phyloP scores from a whole-genome alignment of 2,797 vertebrate genomes.

The Acridotheres tristis region DNA sequence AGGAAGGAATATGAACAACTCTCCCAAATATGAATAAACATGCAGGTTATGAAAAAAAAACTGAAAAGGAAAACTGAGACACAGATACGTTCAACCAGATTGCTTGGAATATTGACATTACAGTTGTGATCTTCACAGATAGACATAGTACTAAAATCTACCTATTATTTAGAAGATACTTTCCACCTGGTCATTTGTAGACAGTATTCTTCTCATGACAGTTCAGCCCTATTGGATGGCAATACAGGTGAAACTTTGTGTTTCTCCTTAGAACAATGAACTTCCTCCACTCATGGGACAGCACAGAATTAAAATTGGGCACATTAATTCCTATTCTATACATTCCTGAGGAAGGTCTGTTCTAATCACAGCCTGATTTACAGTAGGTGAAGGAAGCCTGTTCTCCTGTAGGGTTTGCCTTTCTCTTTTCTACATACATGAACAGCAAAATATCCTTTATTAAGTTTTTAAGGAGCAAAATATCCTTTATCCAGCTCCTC shows the following conservation, averaged over 20 bases:
- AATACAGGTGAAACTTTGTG: not conserved
- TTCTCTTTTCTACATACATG: not conserved
- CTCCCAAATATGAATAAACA: not conserved
- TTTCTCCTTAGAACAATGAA: not conserved
- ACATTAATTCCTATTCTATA: not conserved
- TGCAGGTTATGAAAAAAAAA: not conserved
- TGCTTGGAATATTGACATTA: not conserved
- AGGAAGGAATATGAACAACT: not conserved
- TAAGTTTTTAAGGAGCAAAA: not conserved
- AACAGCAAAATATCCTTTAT: not conserved
- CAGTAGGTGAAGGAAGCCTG: not conserved
- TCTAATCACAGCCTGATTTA: not conserved
- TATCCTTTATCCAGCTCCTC: not conserved
- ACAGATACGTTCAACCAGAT: not conserved
- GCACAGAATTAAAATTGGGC: not conserved
- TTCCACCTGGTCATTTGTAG: not conserved
- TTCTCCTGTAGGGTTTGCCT: not conserved
- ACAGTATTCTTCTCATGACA: not conserved
- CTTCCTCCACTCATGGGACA: not conserved
- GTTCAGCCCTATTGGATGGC: not conserved
- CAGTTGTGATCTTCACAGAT: not conserved
- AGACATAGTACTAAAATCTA: rapidly evolving
- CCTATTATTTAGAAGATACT: not conserved
- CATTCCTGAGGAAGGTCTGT: not conserved
- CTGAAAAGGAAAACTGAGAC: not conserved